Percentiles rank a stretch among this genome's conserved stretches.
phyloP scores from a whole-genome alignment of 2,888 invertebrate genomes.

The Spatulosminthurus flaviceps region DNA sequence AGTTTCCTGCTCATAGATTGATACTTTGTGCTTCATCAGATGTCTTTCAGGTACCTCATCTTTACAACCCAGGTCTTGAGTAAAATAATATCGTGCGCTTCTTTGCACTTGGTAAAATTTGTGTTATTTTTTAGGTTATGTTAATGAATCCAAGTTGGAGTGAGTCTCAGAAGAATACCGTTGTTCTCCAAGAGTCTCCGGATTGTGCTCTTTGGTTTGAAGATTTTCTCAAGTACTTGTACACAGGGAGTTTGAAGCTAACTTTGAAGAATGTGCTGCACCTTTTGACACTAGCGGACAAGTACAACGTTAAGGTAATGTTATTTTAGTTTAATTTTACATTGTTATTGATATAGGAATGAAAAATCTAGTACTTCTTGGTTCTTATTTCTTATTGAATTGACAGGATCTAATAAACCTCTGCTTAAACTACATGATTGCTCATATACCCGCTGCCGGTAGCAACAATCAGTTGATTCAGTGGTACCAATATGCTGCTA shows the following conservation, averaged over 20 bases:
- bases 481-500: slow-evolving; percentile 90
- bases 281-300: slow-evolving; percentile 88
- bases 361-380: not conserved
- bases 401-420: slow-evolving; percentile 79
- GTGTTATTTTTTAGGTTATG: slow-evolving; percentile 86
- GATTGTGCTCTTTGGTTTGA: slow-evolving; percentile 86
- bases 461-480: slow-evolving; percentile 82
- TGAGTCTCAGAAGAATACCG: slow-evolving; percentile 84
- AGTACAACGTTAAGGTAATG: slow-evolving; percentile 90
- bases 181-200: slow-evolving; percentile 86
- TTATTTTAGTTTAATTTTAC: too few species aligned
- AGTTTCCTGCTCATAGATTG: slow-evolving; percentile 87
- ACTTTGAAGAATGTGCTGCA: slow-evolving; percentile 86
- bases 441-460: slow-evolving; percentile 85
- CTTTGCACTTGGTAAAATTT: not conserved
- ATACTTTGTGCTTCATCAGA: slow-evolving; percentile 94
- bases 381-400: not conserved
- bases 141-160: slow-evolving; percentile 93
- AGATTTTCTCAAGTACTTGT: slow-evolving; percentile 87
- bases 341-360: too few species aligned
- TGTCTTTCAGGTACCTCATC: slow-evolving; percentile 81
- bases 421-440: slow-evolving; percentile 87
- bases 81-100: too few species aligned
- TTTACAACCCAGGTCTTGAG: too few species aligned
- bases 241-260: slow-evolving; percentile 89